These are phyloP conservation scores for Actenoides hombroni DNA, from an alignment of 2,113 vertebrate genomes.

Conservation along the genomic window DNA sequence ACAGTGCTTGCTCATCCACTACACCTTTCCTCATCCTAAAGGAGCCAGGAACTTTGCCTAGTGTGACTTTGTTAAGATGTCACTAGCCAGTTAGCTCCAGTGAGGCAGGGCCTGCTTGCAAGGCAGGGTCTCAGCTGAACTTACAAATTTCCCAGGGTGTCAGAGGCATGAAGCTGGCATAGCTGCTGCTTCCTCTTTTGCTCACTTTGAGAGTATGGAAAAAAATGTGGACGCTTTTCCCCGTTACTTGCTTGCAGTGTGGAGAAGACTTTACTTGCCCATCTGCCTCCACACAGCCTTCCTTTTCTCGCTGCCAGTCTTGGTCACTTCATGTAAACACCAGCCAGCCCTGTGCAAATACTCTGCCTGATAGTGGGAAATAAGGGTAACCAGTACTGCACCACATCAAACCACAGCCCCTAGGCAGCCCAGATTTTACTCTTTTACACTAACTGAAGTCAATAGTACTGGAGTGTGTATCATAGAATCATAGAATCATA, in stretches of 20 bases:
- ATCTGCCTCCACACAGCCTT: neutral
- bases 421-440: neutral
- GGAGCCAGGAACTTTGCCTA: neutral
- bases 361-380: neutral
- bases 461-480: neutral
- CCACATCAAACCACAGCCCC: rapidly evolving
- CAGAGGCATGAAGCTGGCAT: neutral
- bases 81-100: neutral
- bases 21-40: neutral
- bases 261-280: neutral
- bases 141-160: neutral
- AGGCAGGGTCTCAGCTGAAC: neutral
- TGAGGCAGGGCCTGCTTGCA: neutral
- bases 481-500: no score
- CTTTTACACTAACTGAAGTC: neutral
- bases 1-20: neutral
- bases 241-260: neutral
- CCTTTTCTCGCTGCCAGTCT: neutral
- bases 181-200: neutral
- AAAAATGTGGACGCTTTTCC: neutral
- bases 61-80: neutral
- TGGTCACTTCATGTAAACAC: neutral
- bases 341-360: neutral
- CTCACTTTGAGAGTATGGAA: neutral
- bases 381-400: neutral